Evolutionary conservation across 2,113 vertebrate species (phyloP).

Genomic region (Microtus oregoni): DNA sequence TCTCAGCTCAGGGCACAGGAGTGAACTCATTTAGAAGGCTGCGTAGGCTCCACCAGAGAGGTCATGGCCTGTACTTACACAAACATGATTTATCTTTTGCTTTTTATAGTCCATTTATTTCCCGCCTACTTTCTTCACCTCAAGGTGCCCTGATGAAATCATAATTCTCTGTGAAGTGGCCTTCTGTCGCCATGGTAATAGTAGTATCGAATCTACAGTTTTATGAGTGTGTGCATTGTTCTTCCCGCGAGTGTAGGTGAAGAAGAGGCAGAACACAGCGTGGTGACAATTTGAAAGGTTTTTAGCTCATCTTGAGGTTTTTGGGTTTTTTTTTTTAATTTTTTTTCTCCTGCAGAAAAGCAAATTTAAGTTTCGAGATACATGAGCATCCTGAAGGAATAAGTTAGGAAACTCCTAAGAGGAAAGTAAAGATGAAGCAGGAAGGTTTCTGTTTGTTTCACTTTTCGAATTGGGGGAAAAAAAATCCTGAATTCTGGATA

Average conservation of each 20-base stretch:
- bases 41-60: background rate
- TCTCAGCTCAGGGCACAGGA: background rate
- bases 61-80: background rate
- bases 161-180: conserved; percentile 12
- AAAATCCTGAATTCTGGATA: background rate
- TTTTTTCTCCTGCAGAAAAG: background rate
- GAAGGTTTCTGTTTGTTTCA: background rate
- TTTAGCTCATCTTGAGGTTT: background rate
- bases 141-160: conserved; percentile 35
- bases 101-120: conserved; percentile 73
- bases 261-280: conserved; percentile 42
- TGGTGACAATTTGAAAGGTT: conserved; percentile 9
- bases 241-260: background rate
- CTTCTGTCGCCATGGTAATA: conserved; percentile 63
- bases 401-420: conserved; percentile 20
- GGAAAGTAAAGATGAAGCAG: background rate
- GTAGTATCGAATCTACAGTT: conserved; percentile 2
- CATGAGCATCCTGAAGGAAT: background rate
- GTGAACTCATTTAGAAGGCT: background rate
- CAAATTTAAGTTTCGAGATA: conserved; percentile 39
- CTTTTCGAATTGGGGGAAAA: background rate
- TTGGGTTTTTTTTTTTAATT: too few relatives aligned
- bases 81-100: conserved; percentile 59
- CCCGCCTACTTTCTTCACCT: conserved; percentile 44
- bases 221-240: background rate